Conservation (phyloP, 2,797 vertebrate species). For the Scarus forsteni region DNA sequence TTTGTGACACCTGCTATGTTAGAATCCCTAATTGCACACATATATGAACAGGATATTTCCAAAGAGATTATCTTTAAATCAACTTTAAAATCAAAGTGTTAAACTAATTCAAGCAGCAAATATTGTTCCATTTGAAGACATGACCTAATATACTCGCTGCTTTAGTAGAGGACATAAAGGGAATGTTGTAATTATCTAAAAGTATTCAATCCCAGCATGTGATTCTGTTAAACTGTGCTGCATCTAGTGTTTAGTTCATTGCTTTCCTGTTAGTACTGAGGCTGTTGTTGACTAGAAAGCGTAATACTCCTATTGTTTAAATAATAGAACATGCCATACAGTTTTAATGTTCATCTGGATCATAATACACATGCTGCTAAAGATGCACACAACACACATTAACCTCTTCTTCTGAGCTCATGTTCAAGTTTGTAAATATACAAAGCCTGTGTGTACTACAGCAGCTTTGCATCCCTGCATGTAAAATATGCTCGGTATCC, state of each 20-base stretch:
- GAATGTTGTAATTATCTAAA: background rate
- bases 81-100: too few species aligned
- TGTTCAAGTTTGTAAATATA: background rate
- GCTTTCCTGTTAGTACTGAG: background rate
- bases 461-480: constrained; percentile 3
- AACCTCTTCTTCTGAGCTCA: background rate
- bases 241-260: background rate
- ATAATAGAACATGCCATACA: constrained; percentile 18
- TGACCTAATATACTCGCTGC: too few species aligned
- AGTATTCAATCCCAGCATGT: background rate
- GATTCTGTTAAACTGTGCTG: background rate
- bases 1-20: too few species aligned
- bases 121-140: too few species aligned
- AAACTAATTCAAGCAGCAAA: too few species aligned
- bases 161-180: background rate
- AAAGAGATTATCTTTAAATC: too few species aligned
- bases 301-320: constrained; percentile 12
- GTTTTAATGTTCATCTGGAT: constrained; percentile 8
- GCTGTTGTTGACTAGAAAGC: constrained; percentile 2
- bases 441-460: background rate
- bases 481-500: background rate
- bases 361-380: constrained; percentile 1
- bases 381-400: background rate
- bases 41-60: too few species aligned
- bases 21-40: too few species aligned